These are phyloP conservation scores for Exaiptasia diaphana DNA, from an alignment of 64 coral and sea anemone genomes.

Conservation along the genomic window DNA sequence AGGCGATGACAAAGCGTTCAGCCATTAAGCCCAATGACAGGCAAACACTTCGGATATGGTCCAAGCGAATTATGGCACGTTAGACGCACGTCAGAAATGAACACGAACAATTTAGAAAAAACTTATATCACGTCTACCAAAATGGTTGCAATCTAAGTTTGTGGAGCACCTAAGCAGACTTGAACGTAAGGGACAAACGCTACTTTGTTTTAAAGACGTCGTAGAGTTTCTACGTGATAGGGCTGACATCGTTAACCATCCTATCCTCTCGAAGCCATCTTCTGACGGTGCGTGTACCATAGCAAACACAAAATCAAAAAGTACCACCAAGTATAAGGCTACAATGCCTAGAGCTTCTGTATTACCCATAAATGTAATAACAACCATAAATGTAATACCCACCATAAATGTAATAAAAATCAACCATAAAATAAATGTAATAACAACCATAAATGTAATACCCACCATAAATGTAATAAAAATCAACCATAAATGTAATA, in stretches of 20 bases:
- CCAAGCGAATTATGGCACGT: background rate
- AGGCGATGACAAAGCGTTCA: background rate
- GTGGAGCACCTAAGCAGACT: background rate
- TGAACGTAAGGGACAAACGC: background rate
- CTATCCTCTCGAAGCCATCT: background rate
- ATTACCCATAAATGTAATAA: no score
- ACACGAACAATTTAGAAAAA: background rate
- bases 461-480: no score
- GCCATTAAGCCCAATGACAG: background rate
- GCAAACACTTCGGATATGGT: background rate
- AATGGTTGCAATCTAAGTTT: slow-evolving; percentile 7
- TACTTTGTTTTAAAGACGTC: background rate
- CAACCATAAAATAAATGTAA: no score
- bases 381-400: no score
- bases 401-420: no score
- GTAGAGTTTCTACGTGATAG: slow-evolving; percentile 13
- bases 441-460: no score
- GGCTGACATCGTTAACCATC: slow-evolving; percentile 9
- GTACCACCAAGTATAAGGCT: no score
- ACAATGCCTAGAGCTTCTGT: no score
- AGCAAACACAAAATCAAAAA: no score
- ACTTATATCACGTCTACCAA: background rate
- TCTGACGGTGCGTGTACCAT: background rate
- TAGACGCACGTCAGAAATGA: background rate
- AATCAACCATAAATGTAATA: no score